These are phyloP conservation scores for Euproctis similis DNA, from an alignment of 2,888 invertebrate species.

Conservation along the genomic window DNA sequence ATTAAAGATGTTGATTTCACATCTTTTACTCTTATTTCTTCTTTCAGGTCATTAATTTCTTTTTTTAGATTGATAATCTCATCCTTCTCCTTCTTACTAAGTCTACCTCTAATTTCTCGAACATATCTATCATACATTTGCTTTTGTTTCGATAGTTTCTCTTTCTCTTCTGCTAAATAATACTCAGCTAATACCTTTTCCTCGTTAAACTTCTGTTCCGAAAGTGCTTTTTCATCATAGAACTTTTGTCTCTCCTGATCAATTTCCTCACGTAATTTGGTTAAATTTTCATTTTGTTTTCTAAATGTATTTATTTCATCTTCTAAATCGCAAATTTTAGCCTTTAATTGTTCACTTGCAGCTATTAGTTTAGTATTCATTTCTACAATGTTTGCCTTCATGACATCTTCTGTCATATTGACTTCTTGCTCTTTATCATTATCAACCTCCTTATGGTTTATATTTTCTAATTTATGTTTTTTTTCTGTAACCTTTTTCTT, in stretches of 20 bases:
- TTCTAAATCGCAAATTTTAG: conserved; percentile 79
- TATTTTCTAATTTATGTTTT: conserved; percentile 18
- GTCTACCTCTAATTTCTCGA: conserved; percentile 80
- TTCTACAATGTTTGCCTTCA: conserved; percentile 57
- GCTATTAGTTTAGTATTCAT: conserved; percentile 68
- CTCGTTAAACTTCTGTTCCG: conserved; percentile 78
- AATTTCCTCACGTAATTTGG: conserved; percentile 76
- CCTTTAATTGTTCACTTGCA: conserved; percentile 76
- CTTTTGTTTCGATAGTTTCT: conserved; percentile 80
- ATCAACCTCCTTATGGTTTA: conserved; percentile 30
- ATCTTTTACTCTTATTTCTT: conserved; percentile 83
- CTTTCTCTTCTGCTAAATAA: conserved; percentile 81
- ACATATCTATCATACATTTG: conserved; percentile 79
- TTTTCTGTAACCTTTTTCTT: conserved; percentile 20
- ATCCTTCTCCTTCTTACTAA: conserved; percentile 81
- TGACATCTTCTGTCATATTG: conserved; percentile 42
- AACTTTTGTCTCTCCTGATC: conserved; percentile 78
- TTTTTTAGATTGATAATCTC: conserved; percentile 80
- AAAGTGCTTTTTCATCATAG: conserved; percentile 75
- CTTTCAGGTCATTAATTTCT: conserved; percentile 79
- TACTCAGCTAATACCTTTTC: conserved; percentile 80
- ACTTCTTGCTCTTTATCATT: conserved; percentile 33
- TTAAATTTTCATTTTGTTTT: conserved; percentile 64
- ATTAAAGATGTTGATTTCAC: conserved; percentile 82
- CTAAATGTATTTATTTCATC: conserved; percentile 75